Conservation (phyloP, 2,797 vertebrate species). For the Sparidentex hasta region DNA sequence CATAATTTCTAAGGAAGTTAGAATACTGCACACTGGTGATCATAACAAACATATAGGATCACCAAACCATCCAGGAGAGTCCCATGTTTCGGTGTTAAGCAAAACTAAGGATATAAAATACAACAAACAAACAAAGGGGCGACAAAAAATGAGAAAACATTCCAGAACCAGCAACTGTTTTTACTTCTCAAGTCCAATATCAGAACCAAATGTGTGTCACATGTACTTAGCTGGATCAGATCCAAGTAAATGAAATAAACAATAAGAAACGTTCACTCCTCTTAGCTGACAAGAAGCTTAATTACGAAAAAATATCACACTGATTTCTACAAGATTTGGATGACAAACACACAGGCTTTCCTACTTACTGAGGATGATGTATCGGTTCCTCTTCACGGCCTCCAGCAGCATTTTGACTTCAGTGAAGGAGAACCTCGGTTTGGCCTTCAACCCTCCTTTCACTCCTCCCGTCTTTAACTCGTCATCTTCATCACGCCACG, state of each 20-base stretch:
- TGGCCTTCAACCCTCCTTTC: conserved; percentile 70
- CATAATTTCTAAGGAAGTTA: background rate
- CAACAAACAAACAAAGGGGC: no score
- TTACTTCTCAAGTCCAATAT: background rate
- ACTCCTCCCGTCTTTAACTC: conserved; percentile 53
- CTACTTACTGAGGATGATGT: conserved; percentile 85
- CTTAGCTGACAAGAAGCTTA: background rate
- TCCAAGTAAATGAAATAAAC: background rate
- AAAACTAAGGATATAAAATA: no score
- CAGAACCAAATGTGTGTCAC: background rate
- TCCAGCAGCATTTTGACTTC: conserved; percentile 85
- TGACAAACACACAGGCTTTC: background rate
- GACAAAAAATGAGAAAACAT: no score
- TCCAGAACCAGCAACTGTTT: background rate
- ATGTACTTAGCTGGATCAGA: background rate
- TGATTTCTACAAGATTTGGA: background rate
- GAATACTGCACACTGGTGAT: background rate
- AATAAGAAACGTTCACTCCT: background rate
- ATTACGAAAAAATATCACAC: background rate
- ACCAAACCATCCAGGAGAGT: no score
- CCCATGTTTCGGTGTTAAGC: no score
- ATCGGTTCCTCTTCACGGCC: conserved; percentile 85
- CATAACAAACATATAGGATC: no score
- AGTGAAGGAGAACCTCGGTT: conserved; percentile 83
- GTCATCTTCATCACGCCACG: conserved; percentile 66